Evolutionary conservation across 2,113 vertebrate genomes (phyloP).

Genomic region (Hemichromis elongatus): DNA sequence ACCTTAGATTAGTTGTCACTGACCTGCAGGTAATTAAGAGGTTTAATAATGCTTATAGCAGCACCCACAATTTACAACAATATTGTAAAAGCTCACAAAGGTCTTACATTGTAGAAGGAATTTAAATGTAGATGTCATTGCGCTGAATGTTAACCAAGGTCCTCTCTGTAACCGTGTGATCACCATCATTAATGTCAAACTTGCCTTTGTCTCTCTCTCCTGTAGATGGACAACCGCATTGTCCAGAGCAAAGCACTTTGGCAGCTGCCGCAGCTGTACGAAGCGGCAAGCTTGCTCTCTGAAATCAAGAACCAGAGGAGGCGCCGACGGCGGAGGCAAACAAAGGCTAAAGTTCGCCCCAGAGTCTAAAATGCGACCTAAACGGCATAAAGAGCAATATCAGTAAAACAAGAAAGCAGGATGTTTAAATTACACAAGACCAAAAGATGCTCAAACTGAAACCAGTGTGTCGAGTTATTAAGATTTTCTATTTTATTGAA

Average conservation of each 20-base stretch:
- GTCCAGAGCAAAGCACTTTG: conserved; percentile 55
- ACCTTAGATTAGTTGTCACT: neutral
- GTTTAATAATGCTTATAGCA: neutral
- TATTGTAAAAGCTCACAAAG: neutral
- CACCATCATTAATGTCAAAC: neutral
- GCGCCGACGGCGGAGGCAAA: conserved; percentile 2
- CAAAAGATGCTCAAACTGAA: neutral
- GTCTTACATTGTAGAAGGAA: neutral
- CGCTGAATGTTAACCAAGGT: neutral
- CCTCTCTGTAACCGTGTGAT: neutral
- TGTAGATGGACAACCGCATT: neutral
- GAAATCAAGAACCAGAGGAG: neutral
- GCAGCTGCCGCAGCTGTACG: conserved; percentile 39
- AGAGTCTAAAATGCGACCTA: neutral
- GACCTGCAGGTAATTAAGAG: neutral
- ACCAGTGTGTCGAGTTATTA: neutral
- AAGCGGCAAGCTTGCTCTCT: conserved; percentile 1
- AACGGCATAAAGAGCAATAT: neutral
- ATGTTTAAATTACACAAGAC: neutral
- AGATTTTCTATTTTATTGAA: neutral
- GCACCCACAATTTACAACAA: no score
- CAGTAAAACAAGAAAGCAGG: neutral
- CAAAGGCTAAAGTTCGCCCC: neutral
- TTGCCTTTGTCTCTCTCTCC: neutral
- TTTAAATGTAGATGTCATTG: neutral